Conservation (phyloP, 1,140 invertebrate genomes). For the Cydia pomonella region DNA sequence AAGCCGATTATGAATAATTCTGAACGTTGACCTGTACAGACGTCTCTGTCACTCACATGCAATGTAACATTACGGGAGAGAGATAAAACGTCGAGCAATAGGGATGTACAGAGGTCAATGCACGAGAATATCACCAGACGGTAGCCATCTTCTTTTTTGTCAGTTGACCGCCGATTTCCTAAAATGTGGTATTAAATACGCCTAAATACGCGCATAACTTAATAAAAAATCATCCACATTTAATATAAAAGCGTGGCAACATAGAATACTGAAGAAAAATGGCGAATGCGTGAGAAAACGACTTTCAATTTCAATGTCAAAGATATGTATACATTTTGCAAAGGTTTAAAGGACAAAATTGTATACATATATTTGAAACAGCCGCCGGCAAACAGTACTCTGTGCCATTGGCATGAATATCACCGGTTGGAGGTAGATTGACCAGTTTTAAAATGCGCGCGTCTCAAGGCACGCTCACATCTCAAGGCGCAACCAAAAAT, state of each 20-base stretch:
- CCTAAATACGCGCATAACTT: neutral
- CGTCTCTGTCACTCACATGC: too few species aligned
- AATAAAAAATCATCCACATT: neutral
- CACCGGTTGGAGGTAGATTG: neutral
- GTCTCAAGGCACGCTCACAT: too few species aligned
- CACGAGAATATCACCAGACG: too few species aligned
- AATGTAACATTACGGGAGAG: too few species aligned
- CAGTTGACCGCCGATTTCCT: neutral
- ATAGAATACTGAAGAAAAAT: neutral
- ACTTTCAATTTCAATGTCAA: neutral
- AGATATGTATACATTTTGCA: neutral
- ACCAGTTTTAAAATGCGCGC: too few species aligned
- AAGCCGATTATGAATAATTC: too few species aligned
- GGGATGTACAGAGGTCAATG: too few species aligned
- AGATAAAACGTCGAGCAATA: too few species aligned
- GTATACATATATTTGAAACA: neutral
- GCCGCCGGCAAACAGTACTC: neutral
- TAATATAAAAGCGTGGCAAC: constrained; percentile 1
- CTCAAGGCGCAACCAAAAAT: too few species aligned
- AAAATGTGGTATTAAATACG: neutral
- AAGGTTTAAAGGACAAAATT: too few species aligned
- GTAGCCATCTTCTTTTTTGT: too few species aligned
- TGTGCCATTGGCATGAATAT: neutral
- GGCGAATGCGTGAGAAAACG: neutral
- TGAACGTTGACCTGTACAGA: too few species aligned